Evolutionary conservation across 2,888 invertebrate species (phyloP).

Genomic region (Pyrrhia umbra): DNA sequence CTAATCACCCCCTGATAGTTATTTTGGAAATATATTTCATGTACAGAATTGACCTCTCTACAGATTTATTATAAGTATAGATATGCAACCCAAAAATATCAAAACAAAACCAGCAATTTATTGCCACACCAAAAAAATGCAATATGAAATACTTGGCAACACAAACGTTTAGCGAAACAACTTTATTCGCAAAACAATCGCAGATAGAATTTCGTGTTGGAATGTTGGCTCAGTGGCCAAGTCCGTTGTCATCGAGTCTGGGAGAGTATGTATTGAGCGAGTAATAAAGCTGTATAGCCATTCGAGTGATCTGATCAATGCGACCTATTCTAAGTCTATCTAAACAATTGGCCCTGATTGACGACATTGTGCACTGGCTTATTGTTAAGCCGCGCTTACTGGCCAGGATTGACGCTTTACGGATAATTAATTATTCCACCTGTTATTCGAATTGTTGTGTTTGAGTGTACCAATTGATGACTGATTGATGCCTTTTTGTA

Average conservation of each 20-base stretch:
- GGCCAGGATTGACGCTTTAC: slow-evolving; percentile 16
- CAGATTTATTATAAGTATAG: too few relatives aligned
- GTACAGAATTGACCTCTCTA: too few relatives aligned
- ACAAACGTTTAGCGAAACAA: slow-evolving; percentile 40
- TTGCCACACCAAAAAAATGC: slow-evolving; percentile 24
- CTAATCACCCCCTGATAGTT: too few relatives aligned
- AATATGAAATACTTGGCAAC: slow-evolving; percentile 42
- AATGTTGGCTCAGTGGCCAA: slow-evolving; percentile 57
- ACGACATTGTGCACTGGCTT: slow-evolving; percentile 50
- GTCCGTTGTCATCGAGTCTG: slow-evolving; percentile 36
- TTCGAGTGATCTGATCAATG: slow-evolving; percentile 55
- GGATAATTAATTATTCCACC: slow-evolving; percentile 45
- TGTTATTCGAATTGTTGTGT: slow-evolving; percentile 26
- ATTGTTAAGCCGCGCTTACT: slow-evolving; percentile 42
- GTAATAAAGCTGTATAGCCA: slow-evolving; percentile 53
- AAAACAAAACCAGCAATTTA: slow-evolving; percentile 39
- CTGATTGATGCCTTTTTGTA: slow-evolving; percentile 1
- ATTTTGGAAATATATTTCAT: too few relatives aligned
- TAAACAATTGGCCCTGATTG: slow-evolving; percentile 63
- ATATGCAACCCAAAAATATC: slow-evolving; percentile 31
- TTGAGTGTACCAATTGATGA: slow-evolving; percentile 18
- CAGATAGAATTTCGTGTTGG: slow-evolving; percentile 24
- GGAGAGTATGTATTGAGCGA: slow-evolving; percentile 27
- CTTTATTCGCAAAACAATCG: slow-evolving; percentile 46
- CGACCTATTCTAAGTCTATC: slow-evolving; percentile 43